A percentile compares a stretch with the other conserved stretches of the same genome.
These are phyloP conservation scores for Rousettus madagascariensis DNA, from an alignment of 2,797 vertebrate genomes.

Conservation along the genomic window DNA sequence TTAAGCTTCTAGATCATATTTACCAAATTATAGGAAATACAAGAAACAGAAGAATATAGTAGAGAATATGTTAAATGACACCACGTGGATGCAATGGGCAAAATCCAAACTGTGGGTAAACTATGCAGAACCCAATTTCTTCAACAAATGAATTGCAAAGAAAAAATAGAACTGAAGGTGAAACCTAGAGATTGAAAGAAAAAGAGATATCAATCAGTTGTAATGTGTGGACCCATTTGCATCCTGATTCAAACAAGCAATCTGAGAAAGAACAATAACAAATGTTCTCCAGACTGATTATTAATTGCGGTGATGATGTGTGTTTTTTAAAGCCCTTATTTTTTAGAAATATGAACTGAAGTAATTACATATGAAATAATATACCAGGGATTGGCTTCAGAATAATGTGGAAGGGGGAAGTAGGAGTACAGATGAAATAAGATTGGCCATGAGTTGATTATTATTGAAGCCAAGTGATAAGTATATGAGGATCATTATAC, in stretches of 20 bases:
- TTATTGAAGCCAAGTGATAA: not conserved
- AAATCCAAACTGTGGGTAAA: not conserved
- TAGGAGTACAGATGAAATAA: not conserved
- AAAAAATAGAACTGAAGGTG: not conserved
- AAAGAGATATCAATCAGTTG: not conserved
- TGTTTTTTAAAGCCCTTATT: not conserved
- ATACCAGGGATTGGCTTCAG: not conserved
- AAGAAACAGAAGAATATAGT: constrained; percentile 7
- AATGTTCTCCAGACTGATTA: not conserved
- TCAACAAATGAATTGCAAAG: not conserved
- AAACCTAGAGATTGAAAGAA: not conserved
- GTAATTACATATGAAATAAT: not conserved
- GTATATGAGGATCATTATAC: not conserved
- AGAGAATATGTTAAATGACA: not conserved
- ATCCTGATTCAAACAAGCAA: not conserved
- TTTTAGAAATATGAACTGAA: not conserved
- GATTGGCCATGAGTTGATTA: not conserved
- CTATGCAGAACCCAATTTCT: not conserved
- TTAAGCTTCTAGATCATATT: not conserved
- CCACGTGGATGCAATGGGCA: not conserved
- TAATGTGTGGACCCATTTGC: not conserved
- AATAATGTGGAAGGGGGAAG: not conserved
- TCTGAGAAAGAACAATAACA: not conserved
- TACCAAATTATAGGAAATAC: constrained; percentile 1
- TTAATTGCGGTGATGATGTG: not conserved